A percentile compares a stretch with the other conserved stretches of the same genome.
These are phyloP conservation scores for Aphis craccivora DNA, from an alignment of 1,140 invertebrate species.

Conservation along the genomic window DNA sequence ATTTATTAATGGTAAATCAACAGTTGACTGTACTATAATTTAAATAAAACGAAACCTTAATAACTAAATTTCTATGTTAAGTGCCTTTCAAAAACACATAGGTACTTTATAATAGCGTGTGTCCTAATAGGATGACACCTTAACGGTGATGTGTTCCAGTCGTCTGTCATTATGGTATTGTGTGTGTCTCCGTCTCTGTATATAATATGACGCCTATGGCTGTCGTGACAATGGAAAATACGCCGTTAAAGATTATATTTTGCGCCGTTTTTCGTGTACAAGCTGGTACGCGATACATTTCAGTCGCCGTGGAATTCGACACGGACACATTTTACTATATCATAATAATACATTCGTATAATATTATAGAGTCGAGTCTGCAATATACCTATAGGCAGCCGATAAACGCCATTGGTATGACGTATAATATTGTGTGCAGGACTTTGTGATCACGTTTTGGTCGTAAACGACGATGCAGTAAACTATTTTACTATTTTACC, in stretches of 20 bases:
- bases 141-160: conserved; percentile 30
- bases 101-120: neutral
- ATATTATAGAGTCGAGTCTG: neutral
- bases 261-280: neutral
- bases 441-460: neutral
- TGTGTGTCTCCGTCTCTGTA: neutral
- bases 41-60: conserved; percentile 11
- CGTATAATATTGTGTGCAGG: neutral
- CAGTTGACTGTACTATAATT: neutral
- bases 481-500: conserved; percentile 10
- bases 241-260: conserved; percentile 26
- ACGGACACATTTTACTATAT: neutral
- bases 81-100: neutral
- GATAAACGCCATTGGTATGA: neutral
- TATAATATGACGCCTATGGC: conserved; percentile 20
- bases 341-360: neutral
- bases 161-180: neutral
- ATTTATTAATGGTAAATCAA: conserved; percentile 20
- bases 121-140: conserved; percentile 32
- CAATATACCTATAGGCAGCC: neutral
- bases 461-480: conserved; percentile 8
- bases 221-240: conserved; percentile 42
- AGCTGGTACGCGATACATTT: neutral
- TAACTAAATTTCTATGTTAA: conserved; percentile 28
- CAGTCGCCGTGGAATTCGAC: neutral